phyloP scores from a whole-genome alignment of 2,888 invertebrate genomes.

The Mayetiola destructor region DNA sequence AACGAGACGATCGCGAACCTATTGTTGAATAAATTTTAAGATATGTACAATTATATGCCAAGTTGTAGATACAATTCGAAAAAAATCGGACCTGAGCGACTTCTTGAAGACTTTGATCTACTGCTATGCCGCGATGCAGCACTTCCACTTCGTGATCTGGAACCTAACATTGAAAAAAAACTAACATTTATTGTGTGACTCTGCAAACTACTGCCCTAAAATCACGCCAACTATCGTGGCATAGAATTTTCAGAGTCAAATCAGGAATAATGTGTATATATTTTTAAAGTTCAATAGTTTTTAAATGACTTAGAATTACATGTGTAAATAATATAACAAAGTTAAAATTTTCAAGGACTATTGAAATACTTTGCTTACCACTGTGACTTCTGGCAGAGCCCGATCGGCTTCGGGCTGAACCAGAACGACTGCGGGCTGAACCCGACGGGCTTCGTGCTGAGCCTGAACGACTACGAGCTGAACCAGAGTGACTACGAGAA shows the following conservation, averaged over 20 bases:
- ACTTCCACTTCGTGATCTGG: constrained; percentile 14
- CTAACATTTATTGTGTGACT: constrained; percentile 24
- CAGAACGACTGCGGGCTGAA: constrained; percentile 25
- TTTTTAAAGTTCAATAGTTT: no score
- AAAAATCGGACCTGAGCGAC: no score
- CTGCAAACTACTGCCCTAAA: constrained; percentile 22
- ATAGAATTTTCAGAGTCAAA: no score
- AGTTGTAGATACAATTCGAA: no score
- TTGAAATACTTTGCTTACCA: background rate
- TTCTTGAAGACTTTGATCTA: constrained; percentile 24
- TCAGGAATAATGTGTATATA: no score
- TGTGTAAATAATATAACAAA: no score
- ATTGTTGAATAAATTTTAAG: no score
- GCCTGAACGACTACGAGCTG: constrained; percentile 16
- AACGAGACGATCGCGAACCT: no score
- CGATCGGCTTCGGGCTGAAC: constrained; percentile 23
- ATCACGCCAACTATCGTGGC: no score
- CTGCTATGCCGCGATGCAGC: constrained; percentile 21
- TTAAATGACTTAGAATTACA: no score
- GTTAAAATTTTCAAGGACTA: no score
- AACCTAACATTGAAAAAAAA: background rate
- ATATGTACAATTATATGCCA: no score
- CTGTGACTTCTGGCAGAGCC: constrained; percentile 21
- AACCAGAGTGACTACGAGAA: constrained; percentile 4
- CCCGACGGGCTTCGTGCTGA: constrained; percentile 18